Evolutionary conservation across 2,888 invertebrate species (phyloP).

Genomic region (Lycocerus yunnanus): DNA sequence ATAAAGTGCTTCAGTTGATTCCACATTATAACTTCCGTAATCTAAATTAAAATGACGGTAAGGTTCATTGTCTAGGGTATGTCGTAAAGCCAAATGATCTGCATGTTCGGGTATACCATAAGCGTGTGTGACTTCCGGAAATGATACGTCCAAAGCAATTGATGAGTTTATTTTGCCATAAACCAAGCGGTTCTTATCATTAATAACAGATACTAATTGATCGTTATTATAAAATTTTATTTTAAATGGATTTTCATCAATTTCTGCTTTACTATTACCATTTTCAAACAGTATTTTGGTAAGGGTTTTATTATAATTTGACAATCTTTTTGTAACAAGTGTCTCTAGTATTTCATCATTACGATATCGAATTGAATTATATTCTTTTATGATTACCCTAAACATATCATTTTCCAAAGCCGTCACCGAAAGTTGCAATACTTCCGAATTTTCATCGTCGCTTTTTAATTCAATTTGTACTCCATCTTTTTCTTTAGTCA

Average conservation of each 20-base stretch:
- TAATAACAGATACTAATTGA: slow-evolving; percentile 69
- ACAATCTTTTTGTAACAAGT: neutral
- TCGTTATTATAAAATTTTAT: slow-evolving; percentile 74
- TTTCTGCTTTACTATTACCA: neutral
- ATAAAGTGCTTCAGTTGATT: slow-evolving; percentile 92
- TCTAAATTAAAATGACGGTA: slow-evolving; percentile 93
- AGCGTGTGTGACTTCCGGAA: slow-evolving; percentile 84
- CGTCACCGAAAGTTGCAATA: neutral
- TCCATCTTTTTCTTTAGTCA: neutral
- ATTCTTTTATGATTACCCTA: neutral
- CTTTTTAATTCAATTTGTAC: neutral
- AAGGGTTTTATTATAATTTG: neutral
- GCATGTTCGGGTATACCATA: slow-evolving; percentile 97
- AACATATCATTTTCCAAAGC: neutral
- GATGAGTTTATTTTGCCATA: slow-evolving; percentile 74
- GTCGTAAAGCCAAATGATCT: slow-evolving; percentile 77
- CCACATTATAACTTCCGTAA: slow-evolving; percentile 93
- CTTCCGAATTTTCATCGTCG: neutral
- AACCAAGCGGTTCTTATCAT: slow-evolving; percentile 22
- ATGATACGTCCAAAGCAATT: slow-evolving; percentile 86
- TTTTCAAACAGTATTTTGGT: neutral
- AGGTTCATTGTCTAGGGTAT: slow-evolving; percentile 69
- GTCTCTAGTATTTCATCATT: neutral
- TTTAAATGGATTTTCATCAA: slow-evolving; percentile 70
- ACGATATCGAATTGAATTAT: neutral